phyloP scores from a whole-genome alignment of 1,140 invertebrate genomes.

The Chymomyza costata region DNA sequence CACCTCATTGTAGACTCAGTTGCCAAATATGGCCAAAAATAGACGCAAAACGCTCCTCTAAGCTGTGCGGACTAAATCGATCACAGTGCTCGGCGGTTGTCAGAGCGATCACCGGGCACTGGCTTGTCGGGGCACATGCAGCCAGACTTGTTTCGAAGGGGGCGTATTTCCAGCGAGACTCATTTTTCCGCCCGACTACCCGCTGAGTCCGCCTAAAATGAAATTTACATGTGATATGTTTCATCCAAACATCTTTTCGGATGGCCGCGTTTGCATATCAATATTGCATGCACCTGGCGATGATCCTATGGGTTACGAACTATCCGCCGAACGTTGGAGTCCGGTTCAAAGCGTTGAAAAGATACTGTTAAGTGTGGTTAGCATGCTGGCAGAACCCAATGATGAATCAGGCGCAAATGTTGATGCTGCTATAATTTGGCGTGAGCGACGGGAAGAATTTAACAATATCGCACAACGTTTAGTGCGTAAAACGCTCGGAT shows the following conservation, averaged over 20 bases:
- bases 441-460: slow-evolving; percentile 95
- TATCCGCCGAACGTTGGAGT: slow-evolving; percentile 94
- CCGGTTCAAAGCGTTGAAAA: slow-evolving; percentile 99
- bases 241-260: slow-evolving; percentile 98
- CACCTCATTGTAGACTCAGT: no score
- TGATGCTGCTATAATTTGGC: slow-evolving; percentile 99
- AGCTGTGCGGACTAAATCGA: no score
- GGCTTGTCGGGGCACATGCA: no score
- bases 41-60: no score
- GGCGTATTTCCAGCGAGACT: slow-evolving; percentile 98
- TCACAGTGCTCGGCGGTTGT: no score
- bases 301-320: slow-evolving; percentile 99
- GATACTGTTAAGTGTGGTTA: slow-evolving; percentile 98
- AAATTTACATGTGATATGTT: slow-evolving; percentile 99
- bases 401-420: slow-evolving; percentile 99
- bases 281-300: slow-evolving; percentile 99
- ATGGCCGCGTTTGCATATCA: slow-evolving; percentile 98
- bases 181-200: slow-evolving; percentile 97
- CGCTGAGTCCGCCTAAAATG: slow-evolving; percentile 99
- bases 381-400: slow-evolving; percentile 99
- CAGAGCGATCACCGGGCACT: no score
- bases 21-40: no score
- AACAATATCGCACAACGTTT: slow-evolving; percentile 93
- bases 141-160: slow-evolving; percentile 99
- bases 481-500: slow-evolving; percentile 92